Evolutionary conservation across 53 echinoderm and acorn worm genomes (phyloP).

Genomic region (Hippasteria phrygiana): DNA sequence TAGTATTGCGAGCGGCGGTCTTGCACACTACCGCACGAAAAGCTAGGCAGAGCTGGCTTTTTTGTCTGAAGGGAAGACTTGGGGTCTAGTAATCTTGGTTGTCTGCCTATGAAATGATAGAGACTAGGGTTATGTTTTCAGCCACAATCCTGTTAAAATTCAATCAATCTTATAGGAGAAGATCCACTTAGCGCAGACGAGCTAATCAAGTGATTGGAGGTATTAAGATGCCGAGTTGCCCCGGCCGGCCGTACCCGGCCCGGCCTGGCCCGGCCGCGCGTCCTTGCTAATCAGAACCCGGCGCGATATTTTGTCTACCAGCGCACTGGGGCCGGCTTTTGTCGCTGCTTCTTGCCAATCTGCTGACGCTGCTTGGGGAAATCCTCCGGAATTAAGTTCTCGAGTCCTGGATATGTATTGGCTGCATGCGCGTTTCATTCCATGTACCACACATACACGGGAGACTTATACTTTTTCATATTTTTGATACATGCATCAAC

Average conservation of each 20-base stretch:
- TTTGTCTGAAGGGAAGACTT: conserved; percentile 38
- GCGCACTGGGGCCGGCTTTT: conserved; percentile 29
- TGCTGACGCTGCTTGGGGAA: conserved; percentile 37
- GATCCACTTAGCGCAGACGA: conserved; percentile 75
- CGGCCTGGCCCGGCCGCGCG: not conserved
- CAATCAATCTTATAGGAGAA: conserved; percentile 83
- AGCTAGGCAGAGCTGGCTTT: conserved; percentile 1
- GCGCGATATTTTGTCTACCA: conserved; percentile 46
- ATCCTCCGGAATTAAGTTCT: not conserved
- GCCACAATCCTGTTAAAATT: conserved; percentile 88
- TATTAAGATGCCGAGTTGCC: conserved; percentile 34
- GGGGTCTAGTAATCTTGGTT: conserved; percentile 45
- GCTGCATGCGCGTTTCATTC: not conserved
- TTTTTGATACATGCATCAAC: not conserved
- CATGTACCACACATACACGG: not conserved
- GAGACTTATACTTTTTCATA: conserved; percentile 2
- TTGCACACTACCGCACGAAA: not conserved
- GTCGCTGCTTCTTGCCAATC: conserved; percentile 6
- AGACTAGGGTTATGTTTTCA: conserved; percentile 74
- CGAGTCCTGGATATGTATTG: not conserved
- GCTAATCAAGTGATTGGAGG: conserved; percentile 67
- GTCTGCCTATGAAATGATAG: conserved; percentile 66
- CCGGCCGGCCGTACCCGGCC: not conserved
- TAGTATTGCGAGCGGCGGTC: conserved; percentile 18
- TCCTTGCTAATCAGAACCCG: conserved; percentile 10